Evolutionary conservation across 2,888 invertebrate species (phyloP).

Genomic region (Tupiocoris notatus): DNA sequence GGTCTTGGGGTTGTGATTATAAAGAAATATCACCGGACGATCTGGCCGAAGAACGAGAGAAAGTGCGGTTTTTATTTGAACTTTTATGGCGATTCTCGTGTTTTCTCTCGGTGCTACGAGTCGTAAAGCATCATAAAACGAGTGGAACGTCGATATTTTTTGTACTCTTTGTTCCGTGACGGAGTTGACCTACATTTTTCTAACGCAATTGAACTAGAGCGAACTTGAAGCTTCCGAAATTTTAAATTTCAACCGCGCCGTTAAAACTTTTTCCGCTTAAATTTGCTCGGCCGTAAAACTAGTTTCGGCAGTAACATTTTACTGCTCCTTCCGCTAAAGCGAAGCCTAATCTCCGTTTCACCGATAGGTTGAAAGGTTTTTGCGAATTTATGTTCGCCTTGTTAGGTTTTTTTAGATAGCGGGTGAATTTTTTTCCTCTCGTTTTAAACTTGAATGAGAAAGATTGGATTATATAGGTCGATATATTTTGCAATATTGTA

Average conservation of each 20-base stretch:
- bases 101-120: background rate
- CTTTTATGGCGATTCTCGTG: background rate
- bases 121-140: background rate
- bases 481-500: background rate
- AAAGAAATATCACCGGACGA: no score
- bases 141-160: background rate
- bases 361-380: no score
- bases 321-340: no score
- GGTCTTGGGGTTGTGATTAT: no score
- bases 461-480: background rate
- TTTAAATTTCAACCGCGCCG: background rate
- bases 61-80: background rate
- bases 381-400: no score
- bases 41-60: no score
- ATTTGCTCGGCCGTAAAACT: background rate
- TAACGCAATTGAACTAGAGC: background rate
- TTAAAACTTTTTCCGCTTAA: background rate
- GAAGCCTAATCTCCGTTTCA: no score
- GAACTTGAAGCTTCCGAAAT: background rate
- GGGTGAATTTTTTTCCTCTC: no score
- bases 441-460: no score
- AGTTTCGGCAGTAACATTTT: background rate
- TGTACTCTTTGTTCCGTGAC: background rate
- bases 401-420: no score
- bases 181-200: background rate